Evolutionary conservation across 2,113 vertebrate species (phyloP), one percentile per base, ranked within the genome.

Genomic region (Rutilus rutilus): DNA sequence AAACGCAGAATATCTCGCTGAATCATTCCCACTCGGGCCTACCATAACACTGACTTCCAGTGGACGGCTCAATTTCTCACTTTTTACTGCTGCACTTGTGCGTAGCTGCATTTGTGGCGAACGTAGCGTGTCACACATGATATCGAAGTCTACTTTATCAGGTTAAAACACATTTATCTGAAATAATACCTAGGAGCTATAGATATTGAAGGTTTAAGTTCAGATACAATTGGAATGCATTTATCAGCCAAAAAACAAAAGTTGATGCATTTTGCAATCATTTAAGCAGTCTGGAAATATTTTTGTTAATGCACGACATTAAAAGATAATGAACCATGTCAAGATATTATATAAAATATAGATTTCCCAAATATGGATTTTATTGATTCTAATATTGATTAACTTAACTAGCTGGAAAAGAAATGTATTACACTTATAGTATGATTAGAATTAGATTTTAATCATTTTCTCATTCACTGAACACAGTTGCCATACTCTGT

Each of bases 1-100:
- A 91, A 93, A 90, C 89, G 92, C 91, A 87, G 67, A 93, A 93
- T 92, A 94, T 94, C 89, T 90, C 92, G 94, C 94, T 95, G 94
- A 95, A 95, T 95, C 94, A 95, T 94, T 92, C 92, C 89, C 90
- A 85, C 88, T 86, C 85, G 83, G 89, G 79, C 92, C 92, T 89
- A 92, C 85, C 91, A 91, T 91, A 92, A 94, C 93, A 91, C 90
- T 84, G 90, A 84, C 65, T 78, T 85, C 81, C 91, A 64, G 86
- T 88, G 79, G 86, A 86, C 90, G 90, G 90, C 73, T 67, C 79
- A 88, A 87, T 86, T 85, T 67, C 67, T 64, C 62, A 67, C 65
- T 83, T 83, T 73, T 39, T 82, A 69, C 87, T 60, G 19, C 80
- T 80, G 25, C 59, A 89, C 85, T 81, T 74, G 27, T 87, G 76